Evolutionary conservation across 2,797 vertebrate species (phyloP), one percentile per base, ranked within the genome.

Genomic region (Gastrophryne carolinensis): DNA sequence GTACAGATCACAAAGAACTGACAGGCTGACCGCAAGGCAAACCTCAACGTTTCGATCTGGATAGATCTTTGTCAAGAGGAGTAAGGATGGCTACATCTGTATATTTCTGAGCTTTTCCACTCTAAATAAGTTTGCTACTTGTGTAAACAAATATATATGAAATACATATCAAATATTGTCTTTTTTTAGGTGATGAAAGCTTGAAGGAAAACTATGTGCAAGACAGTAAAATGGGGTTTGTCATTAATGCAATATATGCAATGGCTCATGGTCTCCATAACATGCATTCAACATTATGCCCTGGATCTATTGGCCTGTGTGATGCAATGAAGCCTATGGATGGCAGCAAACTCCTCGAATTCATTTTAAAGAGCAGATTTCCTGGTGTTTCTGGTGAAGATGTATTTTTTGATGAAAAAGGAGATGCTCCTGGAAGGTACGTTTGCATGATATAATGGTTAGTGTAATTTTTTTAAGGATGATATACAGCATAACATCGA

Each of bases 221-320:
- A 83, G 98, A 99, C 86, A 99, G 97, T 82, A 99, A 99, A 90
- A 99, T 99, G 98, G 98, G 98, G 74, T 99, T 99, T 84, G 97
- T 99, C 86, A 98, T 99, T 86, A 99, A 99, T 23, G 98, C 98
- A 78, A 98, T 99, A 87, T 99, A 98, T 0, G 95, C 98, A 57
- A 99, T 99, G 98, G 98, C 97, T 2, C 94, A 99, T 0, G 98
- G 98, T 0, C 93, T 99, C 4, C 96, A 99, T 78, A 94, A 94
- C 62, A 98, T 99, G 97, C 96, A 99, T 82, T 86, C 84, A 1
- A 92, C 92, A 26, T 78, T 99, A 73, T 99, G 98, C 75, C 94
- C 93, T 0, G 89, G 90, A 12, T 87, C 95, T 0, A 79, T 92
- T n/a, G 97, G 98, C 13, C 91, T 99, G 21, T 99, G 98, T 9